These are phyloP conservation scores for Drosophila tropicalis DNA, from an alignment of 1,140 invertebrate species.

Conservation along the genomic window DNA sequence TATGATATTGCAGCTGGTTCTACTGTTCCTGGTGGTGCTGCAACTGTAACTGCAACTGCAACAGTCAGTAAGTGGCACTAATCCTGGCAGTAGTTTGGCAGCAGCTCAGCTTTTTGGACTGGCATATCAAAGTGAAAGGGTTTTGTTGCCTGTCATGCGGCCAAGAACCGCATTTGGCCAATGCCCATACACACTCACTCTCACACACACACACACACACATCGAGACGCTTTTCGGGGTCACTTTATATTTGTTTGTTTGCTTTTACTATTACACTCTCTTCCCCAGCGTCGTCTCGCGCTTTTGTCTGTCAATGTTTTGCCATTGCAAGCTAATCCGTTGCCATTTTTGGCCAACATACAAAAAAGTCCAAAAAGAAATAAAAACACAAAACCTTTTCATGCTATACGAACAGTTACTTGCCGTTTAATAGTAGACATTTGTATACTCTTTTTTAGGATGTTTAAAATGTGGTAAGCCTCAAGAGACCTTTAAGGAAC, in stretches of 20 bases:
- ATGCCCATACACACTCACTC: constrained; percentile 38
- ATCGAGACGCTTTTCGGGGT: constrained; percentile 43
- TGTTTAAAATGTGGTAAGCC: neutral
- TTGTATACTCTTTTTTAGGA: neutral
- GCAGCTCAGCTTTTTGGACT: constrained; percentile 49
- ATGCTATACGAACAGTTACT: no score
- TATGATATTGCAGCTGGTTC: constrained; percentile 52
- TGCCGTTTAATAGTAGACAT: neutral
- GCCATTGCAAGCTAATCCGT: constrained; percentile 60
- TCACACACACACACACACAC: constrained; percentile 27
- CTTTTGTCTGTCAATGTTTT: constrained; percentile 39
- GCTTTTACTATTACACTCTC: constrained; percentile 49
- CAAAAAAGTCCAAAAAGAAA: constrained; percentile 37
- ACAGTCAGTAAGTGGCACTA: constrained; percentile 62
- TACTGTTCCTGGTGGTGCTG: neutral
- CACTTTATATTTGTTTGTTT: constrained; percentile 71
- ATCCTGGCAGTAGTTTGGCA: constrained; percentile 74
- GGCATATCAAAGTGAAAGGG: constrained; percentile 77
- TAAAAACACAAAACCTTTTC: constrained; percentile 7
- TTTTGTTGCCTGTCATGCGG: constrained; percentile 40
- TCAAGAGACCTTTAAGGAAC: no score
- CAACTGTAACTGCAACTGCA: constrained; percentile 29
- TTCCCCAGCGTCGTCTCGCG: neutral
- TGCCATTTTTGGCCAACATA: constrained; percentile 41
- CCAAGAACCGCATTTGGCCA: constrained; percentile 55